phyloP scores from a whole-genome alignment of 2,888 invertebrate genomes.

The Formica aserva region DNA sequence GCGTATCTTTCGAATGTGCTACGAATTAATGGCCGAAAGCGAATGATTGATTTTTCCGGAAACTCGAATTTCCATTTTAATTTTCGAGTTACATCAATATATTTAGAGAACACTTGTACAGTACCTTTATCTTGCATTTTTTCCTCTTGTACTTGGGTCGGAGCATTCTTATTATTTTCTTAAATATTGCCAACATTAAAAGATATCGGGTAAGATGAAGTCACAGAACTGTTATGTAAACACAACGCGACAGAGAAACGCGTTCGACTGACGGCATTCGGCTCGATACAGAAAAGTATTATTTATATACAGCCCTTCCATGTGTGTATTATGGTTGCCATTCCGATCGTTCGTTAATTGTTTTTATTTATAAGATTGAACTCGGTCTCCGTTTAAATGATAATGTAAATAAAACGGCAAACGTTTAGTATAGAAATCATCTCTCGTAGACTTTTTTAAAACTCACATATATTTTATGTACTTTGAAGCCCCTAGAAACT shows the following conservation, averaged over 20 bases:
- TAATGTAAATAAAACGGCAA: not conserved
- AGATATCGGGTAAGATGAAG: conserved; percentile 18
- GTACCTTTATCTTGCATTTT: conserved; percentile 4
- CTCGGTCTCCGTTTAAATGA: not conserved
- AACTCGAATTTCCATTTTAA: not conserved
- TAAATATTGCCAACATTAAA: conserved; percentile 15
- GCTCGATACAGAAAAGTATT: not conserved
- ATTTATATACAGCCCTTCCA: conserved; percentile 19
- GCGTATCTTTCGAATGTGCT: not conserved
- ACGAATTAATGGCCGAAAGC: not conserved
- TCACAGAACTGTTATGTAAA: conserved; percentile 17
- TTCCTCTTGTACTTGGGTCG: not conserved
- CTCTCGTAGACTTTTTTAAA: not conserved
- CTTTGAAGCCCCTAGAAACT: not conserved
- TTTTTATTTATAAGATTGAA: not conserved
- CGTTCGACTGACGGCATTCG: not conserved
- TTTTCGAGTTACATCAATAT: not conserved
- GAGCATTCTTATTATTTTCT: conserved; percentile 17
- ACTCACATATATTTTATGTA: not conserved
- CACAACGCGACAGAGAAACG: not conserved
- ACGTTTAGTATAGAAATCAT: not conserved
- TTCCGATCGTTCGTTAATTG: not conserved
- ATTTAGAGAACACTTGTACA: not conserved
- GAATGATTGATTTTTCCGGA: conserved; percentile 13
- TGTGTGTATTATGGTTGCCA: conserved; percentile 8